Evolutionary conservation across 1,140 invertebrate species (phyloP).

Genomic region (Drosophila bocki): DNA sequence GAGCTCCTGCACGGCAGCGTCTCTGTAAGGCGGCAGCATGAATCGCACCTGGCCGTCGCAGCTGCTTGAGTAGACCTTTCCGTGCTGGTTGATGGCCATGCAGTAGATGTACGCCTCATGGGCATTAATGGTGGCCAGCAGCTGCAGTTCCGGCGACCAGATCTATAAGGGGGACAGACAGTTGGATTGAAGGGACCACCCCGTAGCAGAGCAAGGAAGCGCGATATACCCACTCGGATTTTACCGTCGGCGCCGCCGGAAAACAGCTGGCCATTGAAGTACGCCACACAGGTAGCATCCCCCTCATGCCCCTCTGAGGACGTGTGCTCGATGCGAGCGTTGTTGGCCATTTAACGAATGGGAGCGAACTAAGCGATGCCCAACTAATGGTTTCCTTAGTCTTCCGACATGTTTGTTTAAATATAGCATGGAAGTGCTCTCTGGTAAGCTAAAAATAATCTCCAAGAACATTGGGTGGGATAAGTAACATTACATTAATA

Average conservation of each 20-base stretch:
- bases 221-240: constrained; percentile 74
- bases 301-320: constrained; percentile 79
- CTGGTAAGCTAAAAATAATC: constrained; percentile 29
- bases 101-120: constrained; percentile 82
- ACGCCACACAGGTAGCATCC: constrained; percentile 73
- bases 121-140: constrained; percentile 61
- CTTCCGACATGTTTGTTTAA: constrained; percentile 10
- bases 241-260: constrained; percentile 85
- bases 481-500: background rate
- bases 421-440: constrained; percentile 33
- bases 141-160: constrained; percentile 62
- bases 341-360: constrained; percentile 48
- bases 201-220: background rate
- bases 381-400: background rate
- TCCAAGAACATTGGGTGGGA: background rate
- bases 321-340: constrained; percentile 63
- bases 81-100: constrained; percentile 70
- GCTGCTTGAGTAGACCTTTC: constrained; percentile 81
- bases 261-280: constrained; percentile 70
- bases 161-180: constrained; percentile 36
- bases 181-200: background rate
- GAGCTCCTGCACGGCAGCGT: constrained; percentile 55
- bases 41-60: constrained; percentile 81
- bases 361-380: constrained; percentile 30
- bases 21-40: constrained; percentile 68